phyloP scores from a whole-genome alignment of 1,140 invertebrate genomes.

The Lepidurus packardi region DNA sequence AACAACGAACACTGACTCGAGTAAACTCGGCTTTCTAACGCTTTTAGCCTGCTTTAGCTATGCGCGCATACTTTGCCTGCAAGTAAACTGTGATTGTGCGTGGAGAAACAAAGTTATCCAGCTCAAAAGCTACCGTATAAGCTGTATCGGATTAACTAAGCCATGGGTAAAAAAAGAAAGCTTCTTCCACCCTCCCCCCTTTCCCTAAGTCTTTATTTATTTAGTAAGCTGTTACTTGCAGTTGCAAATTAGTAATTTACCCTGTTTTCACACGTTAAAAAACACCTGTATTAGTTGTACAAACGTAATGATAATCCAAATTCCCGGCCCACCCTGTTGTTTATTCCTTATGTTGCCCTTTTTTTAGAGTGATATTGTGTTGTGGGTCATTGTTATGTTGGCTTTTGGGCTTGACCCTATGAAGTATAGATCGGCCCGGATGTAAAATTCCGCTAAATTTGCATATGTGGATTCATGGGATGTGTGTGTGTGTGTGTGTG shows the following conservation, averaged over 20 bases:
- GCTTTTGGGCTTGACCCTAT: neutral
- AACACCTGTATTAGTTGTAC: too few species aligned
- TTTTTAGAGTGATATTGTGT: neutral
- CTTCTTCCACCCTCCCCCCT: too few species aligned
- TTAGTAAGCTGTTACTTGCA: too few species aligned
- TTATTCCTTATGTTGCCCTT: neutral
- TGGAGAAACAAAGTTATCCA: neutral
- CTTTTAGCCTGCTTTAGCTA: neutral
- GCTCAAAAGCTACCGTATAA: neutral
- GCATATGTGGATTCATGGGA: neutral
- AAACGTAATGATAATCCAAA: too few species aligned
- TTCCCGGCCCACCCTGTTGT: neutral
- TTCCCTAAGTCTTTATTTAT: too few species aligned
- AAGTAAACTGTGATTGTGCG: slow-evolving; percentile 4
- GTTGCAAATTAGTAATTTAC: too few species aligned
- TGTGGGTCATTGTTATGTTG: neutral
- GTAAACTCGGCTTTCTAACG: slow-evolving; percentile 15
- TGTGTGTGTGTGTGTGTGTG: neutral
- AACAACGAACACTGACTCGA: neutral
- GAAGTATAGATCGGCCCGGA: neutral
- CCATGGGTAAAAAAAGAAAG: neutral
- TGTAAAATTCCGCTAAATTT: neutral
- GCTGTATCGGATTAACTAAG: neutral
- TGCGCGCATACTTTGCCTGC: slow-evolving; percentile 20
- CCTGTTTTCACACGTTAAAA: too few species aligned